Evolutionary conservation across 2,797 vertebrate species (phyloP).

Genomic region (Coracias cyanogaster): DNA sequence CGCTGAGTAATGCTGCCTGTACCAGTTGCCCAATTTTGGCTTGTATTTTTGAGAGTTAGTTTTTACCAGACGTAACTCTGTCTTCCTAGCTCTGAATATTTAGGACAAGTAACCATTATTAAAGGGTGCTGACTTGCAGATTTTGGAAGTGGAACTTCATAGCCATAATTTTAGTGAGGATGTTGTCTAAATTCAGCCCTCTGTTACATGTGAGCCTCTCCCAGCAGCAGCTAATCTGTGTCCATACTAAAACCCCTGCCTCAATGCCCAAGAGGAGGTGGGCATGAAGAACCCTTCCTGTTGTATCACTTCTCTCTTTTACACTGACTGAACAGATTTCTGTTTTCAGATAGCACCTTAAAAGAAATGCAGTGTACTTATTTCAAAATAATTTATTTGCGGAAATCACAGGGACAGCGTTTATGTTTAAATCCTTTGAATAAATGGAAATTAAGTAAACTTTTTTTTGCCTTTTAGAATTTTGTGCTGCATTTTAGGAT

Average conservation of each 20-base stretch:
- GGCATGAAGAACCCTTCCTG: not conserved
- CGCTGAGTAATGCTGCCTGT: not conserved
- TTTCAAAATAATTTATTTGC: not conserved
- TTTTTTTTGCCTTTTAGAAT: not conserved
- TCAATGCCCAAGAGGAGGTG: not conserved
- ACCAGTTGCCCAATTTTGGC: not conserved
- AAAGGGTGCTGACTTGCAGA: not conserved
- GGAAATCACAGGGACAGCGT: not conserved
- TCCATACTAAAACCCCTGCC: not conserved
- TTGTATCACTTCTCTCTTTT: not conserved
- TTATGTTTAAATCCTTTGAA: not conserved
- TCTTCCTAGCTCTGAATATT: not conserved
- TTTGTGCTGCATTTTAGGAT: not conserved
- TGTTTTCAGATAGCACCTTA: not conserved
- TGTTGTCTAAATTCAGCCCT: not conserved
- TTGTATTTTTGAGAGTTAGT: not conserved
- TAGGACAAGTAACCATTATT: not conserved
- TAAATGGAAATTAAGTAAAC: not conserved
- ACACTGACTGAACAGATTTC: not conserved
- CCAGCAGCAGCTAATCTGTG: not conserved
- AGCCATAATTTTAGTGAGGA: not conserved
- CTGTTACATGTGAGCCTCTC: rapidly evolving
- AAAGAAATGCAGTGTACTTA: not conserved
- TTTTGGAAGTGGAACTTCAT: not conserved
- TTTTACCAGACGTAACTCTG: not conserved